phyloP scores from a whole-genome alignment of 2,797 vertebrate species.

The Sebastolobus altivelis region DNA sequence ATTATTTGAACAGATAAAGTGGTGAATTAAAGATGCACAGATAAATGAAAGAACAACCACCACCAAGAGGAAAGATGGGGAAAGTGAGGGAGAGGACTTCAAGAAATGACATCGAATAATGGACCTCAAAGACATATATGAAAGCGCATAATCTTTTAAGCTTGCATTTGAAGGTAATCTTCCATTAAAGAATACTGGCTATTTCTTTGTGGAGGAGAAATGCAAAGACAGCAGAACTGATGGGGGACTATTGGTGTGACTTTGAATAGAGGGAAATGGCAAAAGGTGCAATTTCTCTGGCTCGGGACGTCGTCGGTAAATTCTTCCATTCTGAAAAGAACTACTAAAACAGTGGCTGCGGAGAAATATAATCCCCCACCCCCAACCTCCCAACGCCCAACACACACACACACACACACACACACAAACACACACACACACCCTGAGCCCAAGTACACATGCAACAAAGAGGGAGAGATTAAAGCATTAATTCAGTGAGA shows the following conservation, averaged over 20 bases:
- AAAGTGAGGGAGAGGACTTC: conserved; percentile 55
- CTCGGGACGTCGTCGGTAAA: conserved; percentile 58
- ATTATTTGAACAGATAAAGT: conserved; percentile 68
- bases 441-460: conserved; percentile 69
- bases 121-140: conserved; percentile 80
- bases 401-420: conserved; percentile 24
- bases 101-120: conserved; percentile 79
- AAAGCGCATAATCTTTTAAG: conserved; percentile 83
- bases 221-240: conserved; percentile 84
- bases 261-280: conserved; percentile 76
- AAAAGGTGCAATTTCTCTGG: conserved; percentile 71
- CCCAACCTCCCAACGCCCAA: conserved; percentile 43
- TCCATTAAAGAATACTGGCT: conserved; percentile 82
- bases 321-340: conserved; percentile 70
- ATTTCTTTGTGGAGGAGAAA: conserved; percentile 81
- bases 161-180: conserved; percentile 85
- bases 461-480: conserved; percentile 82
- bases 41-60: conserved; percentile 60
- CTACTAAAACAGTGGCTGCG: conserved; percentile 76
- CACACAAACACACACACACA: conserved; percentile 51
- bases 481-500: conserved; percentile 83
- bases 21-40: conserved; percentile 70
- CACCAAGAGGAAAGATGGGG: conserved; percentile 37
- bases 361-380: conserved; percentile 75
- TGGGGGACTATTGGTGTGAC: conserved; percentile 77